Conservation (phyloP, 2,797 vertebrate species). For the Lacerta viridis region DNA sequence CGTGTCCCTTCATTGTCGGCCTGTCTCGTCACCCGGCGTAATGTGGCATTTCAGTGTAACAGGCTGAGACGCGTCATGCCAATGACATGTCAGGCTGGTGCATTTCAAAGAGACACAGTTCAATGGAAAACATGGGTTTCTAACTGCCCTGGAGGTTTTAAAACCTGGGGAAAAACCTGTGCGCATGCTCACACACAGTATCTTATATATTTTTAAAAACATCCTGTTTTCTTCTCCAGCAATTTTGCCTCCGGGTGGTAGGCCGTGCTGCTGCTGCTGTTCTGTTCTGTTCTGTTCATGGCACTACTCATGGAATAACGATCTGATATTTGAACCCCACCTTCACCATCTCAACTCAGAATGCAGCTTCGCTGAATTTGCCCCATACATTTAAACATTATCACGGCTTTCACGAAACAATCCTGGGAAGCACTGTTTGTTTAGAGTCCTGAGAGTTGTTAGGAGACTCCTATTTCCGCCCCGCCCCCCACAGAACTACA, state of each 20-base stretch:
- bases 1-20: slow-evolving; percentile 81
- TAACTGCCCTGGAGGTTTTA: slow-evolving; percentile 81
- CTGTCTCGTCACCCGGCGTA: slow-evolving; percentile 81
- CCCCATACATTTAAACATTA: too few relatives aligned
- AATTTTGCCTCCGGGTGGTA: slow-evolving; percentile 68
- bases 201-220: slow-evolving; percentile 59
- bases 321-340: too few relatives aligned
- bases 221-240: slow-evolving; percentile 70
- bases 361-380: too few relatives aligned
- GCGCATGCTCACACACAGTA: neutral
- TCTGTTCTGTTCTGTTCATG: slow-evolving; percentile 7
- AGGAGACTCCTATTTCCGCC: too few relatives aligned
- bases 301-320: slow-evolving; percentile 51
- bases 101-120: slow-evolving; percentile 83
- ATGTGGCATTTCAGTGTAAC: slow-evolving; percentile 81
- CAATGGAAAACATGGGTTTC: slow-evolving; percentile 82
- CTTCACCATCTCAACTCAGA: too few relatives aligned
- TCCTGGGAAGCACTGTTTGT: too few relatives aligned
- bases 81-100: slow-evolving; percentile 80
- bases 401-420: too few relatives aligned
- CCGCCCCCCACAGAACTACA: too few relatives aligned
- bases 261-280: neutral
- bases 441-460: too few relatives aligned
- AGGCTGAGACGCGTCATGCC: slow-evolving; percentile 82
- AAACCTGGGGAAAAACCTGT: slow-evolving; percentile 66